phyloP scores from a whole-genome alignment of 2,797 vertebrate genomes.

The Epinephelus coioides region DNA sequence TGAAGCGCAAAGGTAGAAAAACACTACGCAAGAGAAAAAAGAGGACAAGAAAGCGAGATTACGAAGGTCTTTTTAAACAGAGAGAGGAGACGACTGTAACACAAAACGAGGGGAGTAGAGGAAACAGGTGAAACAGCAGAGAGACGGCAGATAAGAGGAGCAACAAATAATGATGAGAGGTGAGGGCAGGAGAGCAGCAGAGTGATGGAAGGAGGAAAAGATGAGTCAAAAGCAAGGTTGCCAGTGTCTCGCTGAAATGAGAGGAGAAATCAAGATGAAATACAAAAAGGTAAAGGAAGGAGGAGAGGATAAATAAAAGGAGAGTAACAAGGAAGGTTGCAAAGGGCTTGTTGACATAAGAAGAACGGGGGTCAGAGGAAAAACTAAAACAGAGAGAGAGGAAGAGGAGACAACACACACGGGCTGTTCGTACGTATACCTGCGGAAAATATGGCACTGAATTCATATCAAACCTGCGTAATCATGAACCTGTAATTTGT shows the following conservation, averaged over 20 bases:
- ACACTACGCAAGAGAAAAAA: neutral
- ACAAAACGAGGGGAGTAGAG: neutral
- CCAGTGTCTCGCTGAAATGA: neutral
- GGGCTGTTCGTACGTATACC: no score
- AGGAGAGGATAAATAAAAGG: neutral
- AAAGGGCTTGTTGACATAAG: neutral
- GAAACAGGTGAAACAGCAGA: constrained; percentile 1
- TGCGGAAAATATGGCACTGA: no score
- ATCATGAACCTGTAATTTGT: no score
- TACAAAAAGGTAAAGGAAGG: neutral
- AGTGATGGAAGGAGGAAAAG: neutral
- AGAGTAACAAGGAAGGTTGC: no score
- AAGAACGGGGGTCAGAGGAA: neutral
- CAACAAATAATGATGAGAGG: constrained; percentile 15
- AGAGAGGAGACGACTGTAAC: neutral
- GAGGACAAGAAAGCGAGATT: neutral
- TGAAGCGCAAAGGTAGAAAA: neutral
- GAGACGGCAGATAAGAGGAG: neutral
- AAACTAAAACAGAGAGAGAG: neutral
- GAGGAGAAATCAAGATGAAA: neutral
- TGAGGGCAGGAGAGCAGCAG: neutral
- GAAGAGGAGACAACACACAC: neutral
- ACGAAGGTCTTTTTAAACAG: neutral
- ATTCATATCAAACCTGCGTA: no score
- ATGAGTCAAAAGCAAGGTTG: constrained; percentile 6